Evolutionary conservation across 2,113 vertebrate species (phyloP).

Genomic region (Ceyx cyanopectus): DNA sequence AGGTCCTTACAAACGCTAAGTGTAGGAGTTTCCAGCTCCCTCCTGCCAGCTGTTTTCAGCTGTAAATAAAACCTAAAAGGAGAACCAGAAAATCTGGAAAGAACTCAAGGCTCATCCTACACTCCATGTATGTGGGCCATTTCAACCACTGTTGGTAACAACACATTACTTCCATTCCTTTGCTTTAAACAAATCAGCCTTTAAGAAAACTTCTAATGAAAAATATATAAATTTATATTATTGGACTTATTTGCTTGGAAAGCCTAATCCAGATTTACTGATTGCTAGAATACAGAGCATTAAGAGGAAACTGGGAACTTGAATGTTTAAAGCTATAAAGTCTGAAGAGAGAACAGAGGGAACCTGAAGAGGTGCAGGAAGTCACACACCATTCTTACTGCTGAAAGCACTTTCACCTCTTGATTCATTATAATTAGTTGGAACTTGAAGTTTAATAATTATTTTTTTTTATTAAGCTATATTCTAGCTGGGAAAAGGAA

Average conservation of each 20-base stretch:
- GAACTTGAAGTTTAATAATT: not conserved
- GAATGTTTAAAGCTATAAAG: not conserved
- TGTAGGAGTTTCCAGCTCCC: not conserved
- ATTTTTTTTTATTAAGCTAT: not conserved
- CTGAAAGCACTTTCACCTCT: not conserved
- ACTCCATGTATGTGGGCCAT: accelerated
- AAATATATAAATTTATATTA: not conserved
- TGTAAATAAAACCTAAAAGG: not conserved
- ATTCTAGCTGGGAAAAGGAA: not conserved
- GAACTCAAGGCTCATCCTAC: not conserved
- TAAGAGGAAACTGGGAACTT: not conserved
- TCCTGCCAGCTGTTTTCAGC: not conserved
- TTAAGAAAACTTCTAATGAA: not conserved
- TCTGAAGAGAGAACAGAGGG: not conserved
- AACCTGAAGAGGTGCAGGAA: not conserved
- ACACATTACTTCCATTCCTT: not conserved
- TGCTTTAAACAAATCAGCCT: not conserved
- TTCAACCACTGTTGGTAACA: not conserved
- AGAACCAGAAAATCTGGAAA: not conserved
- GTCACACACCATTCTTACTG: not conserved
- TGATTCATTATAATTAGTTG: not conserved
- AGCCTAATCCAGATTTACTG: not conserved
- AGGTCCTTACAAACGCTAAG: not conserved
- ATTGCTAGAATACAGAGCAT: not conserved
- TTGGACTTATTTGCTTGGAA: not conserved